A percentile compares a stretch with the other conserved stretches of the same genome.
These are phyloP conservation scores for Labeo catla DNA, from an alignment of 2,113 vertebrate species.

Conservation along the genomic window DNA sequence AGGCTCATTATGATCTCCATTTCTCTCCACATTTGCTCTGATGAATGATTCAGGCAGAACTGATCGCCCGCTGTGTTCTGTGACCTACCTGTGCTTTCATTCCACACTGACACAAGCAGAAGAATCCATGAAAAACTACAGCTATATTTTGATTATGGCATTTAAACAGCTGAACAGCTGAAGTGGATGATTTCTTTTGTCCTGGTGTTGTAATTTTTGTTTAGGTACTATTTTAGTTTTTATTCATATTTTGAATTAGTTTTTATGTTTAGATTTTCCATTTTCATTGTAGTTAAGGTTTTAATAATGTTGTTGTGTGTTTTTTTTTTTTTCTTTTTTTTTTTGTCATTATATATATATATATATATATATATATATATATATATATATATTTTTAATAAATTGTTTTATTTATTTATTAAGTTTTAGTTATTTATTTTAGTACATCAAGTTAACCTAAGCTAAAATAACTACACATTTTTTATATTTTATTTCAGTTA, in stretches of 20 bases:
- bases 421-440: too few species aligned
- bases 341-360: too few species aligned
- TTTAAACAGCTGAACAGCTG: not conserved
- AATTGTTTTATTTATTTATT: too few species aligned
- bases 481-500: too few species aligned
- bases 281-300: not conserved
- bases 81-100: constrained; percentile 65
- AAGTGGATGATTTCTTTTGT: not conserved
- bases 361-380: too few species aligned
- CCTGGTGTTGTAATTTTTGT: not conserved
- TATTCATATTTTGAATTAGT: not conserved
- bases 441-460: too few species aligned
- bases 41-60: constrained; percentile 80
- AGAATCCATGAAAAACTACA: not conserved
- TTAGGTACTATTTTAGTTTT: not conserved
- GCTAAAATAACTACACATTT: too few species aligned
- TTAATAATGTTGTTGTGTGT: too few species aligned
- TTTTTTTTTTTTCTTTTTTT: too few species aligned
- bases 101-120: constrained; percentile 3
- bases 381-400: too few species aligned
- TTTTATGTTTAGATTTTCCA: not conserved
- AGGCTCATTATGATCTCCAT: constrained; percentile 77
- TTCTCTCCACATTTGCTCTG: constrained; percentile 75
- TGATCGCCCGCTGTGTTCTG: constrained; percentile 73
- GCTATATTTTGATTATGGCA: not conserved